A percentile compares a stretch with the other conserved stretches of the same genome.
These are phyloP conservation scores for Monodelphis domestica DNA, from an alignment of 2,797 vertebrate species.

Conservation along the genomic window DNA sequence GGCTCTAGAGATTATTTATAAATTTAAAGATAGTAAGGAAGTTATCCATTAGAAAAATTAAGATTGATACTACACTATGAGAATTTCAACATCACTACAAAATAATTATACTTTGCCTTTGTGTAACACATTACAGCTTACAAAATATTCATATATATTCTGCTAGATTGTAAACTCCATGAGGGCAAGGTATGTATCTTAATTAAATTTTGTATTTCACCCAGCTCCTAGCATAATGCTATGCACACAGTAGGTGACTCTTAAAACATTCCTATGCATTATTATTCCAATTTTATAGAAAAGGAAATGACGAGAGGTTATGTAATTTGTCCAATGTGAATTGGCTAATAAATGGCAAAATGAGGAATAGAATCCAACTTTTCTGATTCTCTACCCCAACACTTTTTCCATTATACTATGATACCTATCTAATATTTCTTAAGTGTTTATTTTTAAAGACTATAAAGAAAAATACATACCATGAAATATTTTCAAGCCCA, in stretches of 20 bases:
- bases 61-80: neutral
- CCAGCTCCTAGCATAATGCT: neutral
- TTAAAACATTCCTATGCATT: neutral
- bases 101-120: conserved; percentile 25
- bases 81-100: conserved; percentile 38
- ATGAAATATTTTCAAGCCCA: conserved; percentile 80
- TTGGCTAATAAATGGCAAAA: neutral
- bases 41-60: conserved; percentile 15
- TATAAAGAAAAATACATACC: conserved; percentile 77
- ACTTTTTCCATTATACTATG: neutral
- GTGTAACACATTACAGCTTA: neutral
- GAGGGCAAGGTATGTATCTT: neutral
- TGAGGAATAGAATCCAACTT: neutral
- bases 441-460: neutral
- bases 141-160: neutral
- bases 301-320: neutral
- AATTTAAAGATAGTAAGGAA: neutral
- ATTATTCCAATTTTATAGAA: neutral
- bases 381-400: neutral
- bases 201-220: neutral
- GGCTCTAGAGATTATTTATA: neutral
- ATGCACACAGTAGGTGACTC: neutral
- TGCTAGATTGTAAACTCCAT: neutral
- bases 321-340: neutral
- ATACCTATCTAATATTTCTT: neutral